Evolutionary conservation across 2,888 invertebrate species (phyloP).

Genomic region (Cryptocephalus moraei): DNA sequence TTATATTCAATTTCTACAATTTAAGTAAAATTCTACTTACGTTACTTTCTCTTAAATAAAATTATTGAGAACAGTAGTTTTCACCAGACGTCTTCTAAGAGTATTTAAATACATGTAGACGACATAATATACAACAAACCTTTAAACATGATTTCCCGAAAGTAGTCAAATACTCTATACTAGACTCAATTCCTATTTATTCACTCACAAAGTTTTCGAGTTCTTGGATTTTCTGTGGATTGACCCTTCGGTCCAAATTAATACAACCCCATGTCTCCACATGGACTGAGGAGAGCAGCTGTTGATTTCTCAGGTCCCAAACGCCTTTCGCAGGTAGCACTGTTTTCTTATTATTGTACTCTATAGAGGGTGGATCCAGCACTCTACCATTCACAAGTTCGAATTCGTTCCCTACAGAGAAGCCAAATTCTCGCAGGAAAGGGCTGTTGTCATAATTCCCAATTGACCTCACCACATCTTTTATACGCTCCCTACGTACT

Average conservation of each 20-base stretch:
- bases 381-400: constrained; percentile 1
- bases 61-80: no score
- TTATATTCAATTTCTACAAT: no score
- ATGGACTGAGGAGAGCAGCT: background rate
- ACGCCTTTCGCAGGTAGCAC: background rate
- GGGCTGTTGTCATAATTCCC: constrained; percentile 1
- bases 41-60: no score
- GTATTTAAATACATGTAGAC: no score
- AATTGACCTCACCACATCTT: constrained; percentile 7
- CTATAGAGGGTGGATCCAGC: background rate
- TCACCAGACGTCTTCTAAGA: no score
- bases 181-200: no score
- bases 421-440: constrained; percentile 1
- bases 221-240: no score
- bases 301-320: background rate
- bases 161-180: no score
- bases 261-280: background rate
- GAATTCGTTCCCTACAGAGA: background rate
- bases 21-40: no score
- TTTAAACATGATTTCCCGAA: no score
- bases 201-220: no score
- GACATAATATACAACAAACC: no score
- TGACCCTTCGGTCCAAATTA: background rate
- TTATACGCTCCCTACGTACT: background rate
- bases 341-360: background rate